Percentiles rank a stretch among this genome's conserved stretches.
Evolutionary conservation across 2,888 invertebrate species (phyloP).

Genomic region (Ophioninae sp.): DNA sequence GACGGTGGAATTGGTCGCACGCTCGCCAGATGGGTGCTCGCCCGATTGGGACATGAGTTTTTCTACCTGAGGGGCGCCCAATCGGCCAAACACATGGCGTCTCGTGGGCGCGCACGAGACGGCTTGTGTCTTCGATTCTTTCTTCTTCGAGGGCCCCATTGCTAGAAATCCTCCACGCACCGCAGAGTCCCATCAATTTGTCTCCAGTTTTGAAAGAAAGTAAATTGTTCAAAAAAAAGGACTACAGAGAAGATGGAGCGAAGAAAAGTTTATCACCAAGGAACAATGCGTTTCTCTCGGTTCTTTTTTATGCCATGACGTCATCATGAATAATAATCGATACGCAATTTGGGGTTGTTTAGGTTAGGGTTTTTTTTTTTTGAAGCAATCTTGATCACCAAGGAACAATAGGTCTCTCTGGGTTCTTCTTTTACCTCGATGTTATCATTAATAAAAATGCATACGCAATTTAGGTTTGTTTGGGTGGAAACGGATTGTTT

Average conservation of each 20-base stretch:
- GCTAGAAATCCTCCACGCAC: conserved; percentile 43
- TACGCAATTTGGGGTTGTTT: neutral
- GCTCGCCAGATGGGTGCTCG: conserved; percentile 76
- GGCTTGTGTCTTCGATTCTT: conserved; percentile 42
- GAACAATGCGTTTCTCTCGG: conserved; percentile 39
- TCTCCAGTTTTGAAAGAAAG: conserved; percentile 21
- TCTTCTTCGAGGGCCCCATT: conserved; percentile 15
- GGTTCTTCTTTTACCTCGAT: too few species aligned
- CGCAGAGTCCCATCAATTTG: conserved; percentile 31
- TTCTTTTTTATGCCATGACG: conserved; percentile 37
- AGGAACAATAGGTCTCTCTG: too few species aligned
- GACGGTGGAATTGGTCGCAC: conserved; percentile 55
- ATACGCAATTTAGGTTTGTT: too few species aligned
- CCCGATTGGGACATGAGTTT: conserved; percentile 68
- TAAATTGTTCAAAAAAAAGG: conserved; percentile 23
- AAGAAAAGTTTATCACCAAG: conserved; percentile 25
- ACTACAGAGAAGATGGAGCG: conserved; percentile 27
- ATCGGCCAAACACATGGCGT: conserved; percentile 74
- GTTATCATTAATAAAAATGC: too few species aligned
- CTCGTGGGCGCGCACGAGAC: conserved; percentile 63
- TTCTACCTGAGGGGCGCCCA: conserved; percentile 76
- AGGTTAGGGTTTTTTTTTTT: too few species aligned
- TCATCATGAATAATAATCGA: conserved; percentile 23
- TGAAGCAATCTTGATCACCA: too few species aligned
- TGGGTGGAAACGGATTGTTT: neutral